Evolutionary conservation across 2,113 vertebrate species (phyloP).

Genomic region (Orientallactaga bullata): DNA sequence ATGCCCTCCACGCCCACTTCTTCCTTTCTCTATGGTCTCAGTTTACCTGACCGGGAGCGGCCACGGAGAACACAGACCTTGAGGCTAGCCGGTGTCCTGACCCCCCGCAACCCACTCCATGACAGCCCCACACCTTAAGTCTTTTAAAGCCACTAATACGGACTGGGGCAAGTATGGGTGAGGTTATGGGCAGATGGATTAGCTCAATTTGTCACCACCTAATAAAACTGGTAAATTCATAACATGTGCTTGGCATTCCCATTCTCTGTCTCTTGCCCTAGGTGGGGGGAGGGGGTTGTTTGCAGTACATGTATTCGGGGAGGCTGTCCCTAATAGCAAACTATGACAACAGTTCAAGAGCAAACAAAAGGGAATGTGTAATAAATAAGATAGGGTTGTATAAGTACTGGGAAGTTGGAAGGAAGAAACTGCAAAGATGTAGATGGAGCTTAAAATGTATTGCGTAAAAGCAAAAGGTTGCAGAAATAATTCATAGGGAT

Average conservation of each 20-base stretch:
- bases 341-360: background rate
- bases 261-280: background rate
- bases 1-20: background rate
- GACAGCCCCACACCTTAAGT: background rate
- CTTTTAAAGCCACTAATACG: constrained; percentile 7
- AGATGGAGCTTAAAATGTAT: background rate
- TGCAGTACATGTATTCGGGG: background rate
- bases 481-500: background rate
- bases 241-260: background rate
- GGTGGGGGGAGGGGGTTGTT: constrained; percentile 1
- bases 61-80: background rate
- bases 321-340: background rate
- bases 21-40: background rate
- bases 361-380: background rate
- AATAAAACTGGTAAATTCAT: constrained; percentile 10
- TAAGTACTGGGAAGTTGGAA: background rate
- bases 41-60: background rate
- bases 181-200: background rate
- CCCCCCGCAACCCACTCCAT: background rate
- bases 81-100: background rate
- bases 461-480: background rate
- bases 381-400: background rate
- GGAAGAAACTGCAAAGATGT: background rate
- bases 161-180: background rate
- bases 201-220: background rate